phyloP scores from a whole-genome alignment of 2,113 vertebrate genomes.

The Microtus ochrogaster region DNA sequence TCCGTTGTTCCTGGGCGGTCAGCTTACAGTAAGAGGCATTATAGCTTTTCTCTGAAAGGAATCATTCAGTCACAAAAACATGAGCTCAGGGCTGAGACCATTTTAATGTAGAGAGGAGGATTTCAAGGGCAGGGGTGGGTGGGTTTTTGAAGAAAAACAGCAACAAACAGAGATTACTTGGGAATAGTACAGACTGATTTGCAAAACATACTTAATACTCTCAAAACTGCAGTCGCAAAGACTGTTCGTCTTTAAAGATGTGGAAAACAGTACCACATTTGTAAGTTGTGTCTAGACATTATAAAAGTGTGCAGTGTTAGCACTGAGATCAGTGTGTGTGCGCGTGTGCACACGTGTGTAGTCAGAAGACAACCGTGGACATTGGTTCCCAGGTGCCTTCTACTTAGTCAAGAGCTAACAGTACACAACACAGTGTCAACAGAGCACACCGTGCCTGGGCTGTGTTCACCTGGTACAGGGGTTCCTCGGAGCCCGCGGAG shows the following conservation, averaged over 20 bases:
- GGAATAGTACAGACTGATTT: constrained; percentile 10
- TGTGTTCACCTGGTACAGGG: neutral
- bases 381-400: neutral
- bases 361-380: neutral
- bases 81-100: neutral
- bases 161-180: neutral
- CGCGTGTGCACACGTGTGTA: neutral
- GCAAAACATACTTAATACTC: neutral
- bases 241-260: neutral
- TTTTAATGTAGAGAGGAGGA: constrained; percentile 54
- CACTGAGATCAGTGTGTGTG: neutral
- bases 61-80: neutral
- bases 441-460: neutral
- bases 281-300: neutral
- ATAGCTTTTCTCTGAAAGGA: constrained; percentile 54
- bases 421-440: neutral
- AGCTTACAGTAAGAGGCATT: neutral
- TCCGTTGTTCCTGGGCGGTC: neutral
- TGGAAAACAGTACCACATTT: neutral
- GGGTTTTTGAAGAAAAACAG: constrained; percentile 19
- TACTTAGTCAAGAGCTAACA: neutral
- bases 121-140: constrained; percentile 47
- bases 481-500: no score
- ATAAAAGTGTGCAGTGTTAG: neutral
- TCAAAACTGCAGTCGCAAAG: neutral